Conservation (phyloP, 2,797 vertebrate species). For the Squalus acanthias region DNA sequence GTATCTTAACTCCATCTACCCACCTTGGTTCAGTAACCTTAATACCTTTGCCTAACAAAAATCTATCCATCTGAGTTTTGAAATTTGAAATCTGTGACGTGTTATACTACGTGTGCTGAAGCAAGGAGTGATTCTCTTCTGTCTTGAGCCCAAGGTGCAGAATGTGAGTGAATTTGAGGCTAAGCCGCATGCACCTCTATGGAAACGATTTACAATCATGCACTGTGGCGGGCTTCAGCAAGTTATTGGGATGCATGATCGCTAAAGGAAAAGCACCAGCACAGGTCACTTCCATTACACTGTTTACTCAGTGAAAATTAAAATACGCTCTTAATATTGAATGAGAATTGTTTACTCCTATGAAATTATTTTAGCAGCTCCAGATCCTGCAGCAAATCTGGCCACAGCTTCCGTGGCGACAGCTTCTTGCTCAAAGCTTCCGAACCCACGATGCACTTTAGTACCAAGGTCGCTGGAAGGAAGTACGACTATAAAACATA, state of each 20-base stretch:
- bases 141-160: neutral
- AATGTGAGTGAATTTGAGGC: neutral
- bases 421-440: neutral
- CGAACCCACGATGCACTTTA: neutral
- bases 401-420: neutral
- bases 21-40: too few species aligned
- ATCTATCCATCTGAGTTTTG: too few species aligned
- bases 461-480: constrained; percentile 26
- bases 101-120: neutral
- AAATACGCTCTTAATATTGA: constrained; percentile 11
- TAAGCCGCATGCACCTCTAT: neutral
- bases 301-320: neutral
- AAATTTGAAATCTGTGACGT: neutral
- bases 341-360: neutral
- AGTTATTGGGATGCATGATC: neutral
- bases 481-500: constrained; percentile 24
- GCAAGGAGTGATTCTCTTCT: neutral
- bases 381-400: neutral
- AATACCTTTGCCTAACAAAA: too few species aligned
- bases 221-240: neutral
- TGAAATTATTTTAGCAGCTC: neutral
- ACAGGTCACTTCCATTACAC: neutral
- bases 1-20: neutral
- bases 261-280: neutral
- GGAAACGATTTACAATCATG: neutral